Evolutionary conservation across 2,797 vertebrate species (phyloP).

Genomic region (Sebastes steindachneri): DNA sequence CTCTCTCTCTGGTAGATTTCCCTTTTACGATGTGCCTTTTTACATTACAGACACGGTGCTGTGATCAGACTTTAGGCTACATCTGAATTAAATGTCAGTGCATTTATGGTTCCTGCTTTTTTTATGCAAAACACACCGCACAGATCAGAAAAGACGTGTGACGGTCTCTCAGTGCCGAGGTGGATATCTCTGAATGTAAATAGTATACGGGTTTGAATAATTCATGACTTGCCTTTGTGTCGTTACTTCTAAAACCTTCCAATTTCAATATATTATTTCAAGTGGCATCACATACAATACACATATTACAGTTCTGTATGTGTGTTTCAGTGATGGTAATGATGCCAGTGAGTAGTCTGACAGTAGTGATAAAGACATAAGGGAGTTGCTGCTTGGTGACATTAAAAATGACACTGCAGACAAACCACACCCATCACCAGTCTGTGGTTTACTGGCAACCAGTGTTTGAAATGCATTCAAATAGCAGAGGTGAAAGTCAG

Average conservation of each 20-base stretch:
- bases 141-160: constrained; percentile 8
- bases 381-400: background rate
- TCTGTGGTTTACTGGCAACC: background rate
- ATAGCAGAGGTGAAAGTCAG: background rate
- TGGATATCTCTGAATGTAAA: constrained; percentile 43
- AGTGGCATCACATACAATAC: background rate
- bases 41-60: background rate
- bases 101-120: background rate
- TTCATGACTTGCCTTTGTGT: constrained; percentile 23
- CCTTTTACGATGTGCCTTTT: background rate
- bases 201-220: constrained; percentile 31
- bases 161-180: background rate
- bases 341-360: background rate
- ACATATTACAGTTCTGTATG: background rate
- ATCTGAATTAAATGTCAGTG: background rate
- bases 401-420: background rate
- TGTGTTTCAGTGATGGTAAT: background rate
- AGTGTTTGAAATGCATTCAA: background rate
- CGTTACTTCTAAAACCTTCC: constrained; percentile 13
- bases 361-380: background rate
- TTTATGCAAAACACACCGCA: constrained; percentile 23
- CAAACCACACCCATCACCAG: background rate
- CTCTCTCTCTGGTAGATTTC: background rate
- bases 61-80: background rate
- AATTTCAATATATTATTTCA: background rate